A percentile compares a stretch with the other conserved stretches of the same genome.
Conservation (phyloP, 2,888 invertebrate genomes). For the Abscondita cerata region DNA sequence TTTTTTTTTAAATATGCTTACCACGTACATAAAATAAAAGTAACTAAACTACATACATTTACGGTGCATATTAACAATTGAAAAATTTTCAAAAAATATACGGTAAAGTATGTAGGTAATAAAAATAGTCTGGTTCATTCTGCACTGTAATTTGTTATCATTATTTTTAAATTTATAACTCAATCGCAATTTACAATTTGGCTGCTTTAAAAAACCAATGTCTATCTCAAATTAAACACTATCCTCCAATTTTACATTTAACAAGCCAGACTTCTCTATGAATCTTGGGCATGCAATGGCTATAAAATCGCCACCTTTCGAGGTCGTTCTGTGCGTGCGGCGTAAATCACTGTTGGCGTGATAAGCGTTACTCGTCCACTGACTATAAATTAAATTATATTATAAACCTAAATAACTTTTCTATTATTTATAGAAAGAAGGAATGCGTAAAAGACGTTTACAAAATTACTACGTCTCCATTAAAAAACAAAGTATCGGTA, state of each 20-base stretch:
- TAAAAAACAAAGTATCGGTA: slow-evolving; percentile 8
- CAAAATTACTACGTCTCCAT: slow-evolving; percentile 28
- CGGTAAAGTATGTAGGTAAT: too few species aligned
- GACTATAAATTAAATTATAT: slow-evolving; percentile 49
- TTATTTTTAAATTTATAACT: too few species aligned
- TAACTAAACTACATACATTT: too few species aligned
- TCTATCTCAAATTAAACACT: slow-evolving; percentile 16
- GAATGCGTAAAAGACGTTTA: slow-evolving; percentile 22
- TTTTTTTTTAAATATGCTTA: too few species aligned
- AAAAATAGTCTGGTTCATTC: too few species aligned
- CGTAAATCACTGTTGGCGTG: slow-evolving; percentile 51
- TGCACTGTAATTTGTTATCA: too few species aligned
- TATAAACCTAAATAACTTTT: slow-evolving; percentile 43
- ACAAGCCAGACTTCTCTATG: slow-evolving; percentile 20
- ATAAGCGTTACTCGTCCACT: slow-evolving; percentile 37
- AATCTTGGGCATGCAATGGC: slow-evolving; percentile 39
- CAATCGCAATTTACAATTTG: too few species aligned
- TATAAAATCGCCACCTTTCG: slow-evolving; percentile 51
- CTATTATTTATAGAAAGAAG: slow-evolving; percentile 26
- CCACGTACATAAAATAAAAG: too few species aligned
- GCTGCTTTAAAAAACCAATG: not conserved
- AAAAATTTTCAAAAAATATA: too few species aligned
- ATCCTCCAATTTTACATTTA: slow-evolving; percentile 26
- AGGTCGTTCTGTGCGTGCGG: slow-evolving; percentile 47
- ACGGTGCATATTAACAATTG: too few species aligned